phyloP scores from a whole-genome alignment of 2,888 invertebrate genomes.

The Acanthosepion pharaonis region DNA sequence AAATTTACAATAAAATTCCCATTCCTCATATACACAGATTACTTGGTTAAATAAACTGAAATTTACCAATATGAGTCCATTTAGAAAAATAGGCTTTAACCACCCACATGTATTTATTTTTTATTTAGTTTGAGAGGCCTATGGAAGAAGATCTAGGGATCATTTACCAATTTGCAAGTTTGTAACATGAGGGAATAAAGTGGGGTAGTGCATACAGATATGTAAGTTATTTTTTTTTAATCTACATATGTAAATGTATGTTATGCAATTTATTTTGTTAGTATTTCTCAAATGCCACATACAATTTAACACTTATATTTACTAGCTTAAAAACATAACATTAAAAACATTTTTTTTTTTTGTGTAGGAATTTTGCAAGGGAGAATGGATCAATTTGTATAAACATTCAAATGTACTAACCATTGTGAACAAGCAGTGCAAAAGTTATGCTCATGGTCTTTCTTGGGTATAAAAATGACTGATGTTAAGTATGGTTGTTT shows the following conservation, averaged over 20 bases:
- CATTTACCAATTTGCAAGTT: background rate
- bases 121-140: background rate
- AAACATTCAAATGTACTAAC: background rate
- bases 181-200: background rate
- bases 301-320: slow-evolving; percentile 4
- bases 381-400: background rate
- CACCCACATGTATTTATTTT: background rate
- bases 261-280: background rate
- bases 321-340: background rate
- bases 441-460: background rate
- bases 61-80: background rate
- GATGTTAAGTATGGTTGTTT: background rate
- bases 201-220: background rate
- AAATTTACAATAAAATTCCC: background rate
- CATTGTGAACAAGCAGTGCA: background rate
- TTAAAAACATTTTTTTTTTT: background rate
- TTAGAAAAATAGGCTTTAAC: slow-evolving; percentile 6
- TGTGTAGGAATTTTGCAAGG: background rate
- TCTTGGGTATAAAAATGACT: background rate
- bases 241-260: background rate
- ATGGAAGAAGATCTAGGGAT: background rate
- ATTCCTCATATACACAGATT: background rate
- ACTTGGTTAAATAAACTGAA: background rate
- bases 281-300: background rate
- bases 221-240: background rate